Evolutionary conservation across 53 echinoderm and acorn worm genomes (phyloP).

Genomic region (Holothuria scabra): DNA sequence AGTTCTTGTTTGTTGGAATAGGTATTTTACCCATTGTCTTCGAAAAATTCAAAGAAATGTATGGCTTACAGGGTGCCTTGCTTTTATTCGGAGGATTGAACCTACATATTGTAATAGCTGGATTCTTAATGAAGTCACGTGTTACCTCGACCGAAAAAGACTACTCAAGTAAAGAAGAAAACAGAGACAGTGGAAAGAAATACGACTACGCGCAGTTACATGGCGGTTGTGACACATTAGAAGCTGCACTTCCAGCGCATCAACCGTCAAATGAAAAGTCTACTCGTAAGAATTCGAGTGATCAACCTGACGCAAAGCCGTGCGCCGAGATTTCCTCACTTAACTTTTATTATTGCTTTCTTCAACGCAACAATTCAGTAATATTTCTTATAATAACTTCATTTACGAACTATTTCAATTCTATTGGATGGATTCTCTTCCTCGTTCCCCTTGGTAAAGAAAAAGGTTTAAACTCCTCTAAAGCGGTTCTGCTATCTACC

Average conservation of each 20-base stretch:
- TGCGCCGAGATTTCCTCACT: background rate
- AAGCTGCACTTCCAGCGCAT: too few species aligned
- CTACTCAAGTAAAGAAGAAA: too few species aligned
- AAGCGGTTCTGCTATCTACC: constrained; percentile 17
- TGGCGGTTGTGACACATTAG: too few species aligned
- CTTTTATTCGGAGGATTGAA: constrained; percentile 13
- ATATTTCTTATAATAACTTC: background rate
- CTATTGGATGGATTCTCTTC: constrained; percentile 23
- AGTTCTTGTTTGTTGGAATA: background rate
- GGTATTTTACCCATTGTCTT: background rate
- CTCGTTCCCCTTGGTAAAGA: constrained; percentile 24
- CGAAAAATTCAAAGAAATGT: background rate
- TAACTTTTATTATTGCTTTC: constrained; percentile 7
- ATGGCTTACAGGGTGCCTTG: constrained; percentile 1
- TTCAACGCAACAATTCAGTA: background rate
- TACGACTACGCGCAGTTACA: too few species aligned
- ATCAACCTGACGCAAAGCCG: too few species aligned
- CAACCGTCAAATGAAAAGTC: too few species aligned
- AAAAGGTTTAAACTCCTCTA: background rate
- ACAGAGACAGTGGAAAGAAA: too few species aligned
- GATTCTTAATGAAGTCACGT: background rate
- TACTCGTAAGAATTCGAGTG: too few species aligned
- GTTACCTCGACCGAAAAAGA: too few species aligned
- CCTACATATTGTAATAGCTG: background rate
- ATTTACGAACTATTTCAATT: background rate